Percentiles rank a stretch among this genome's conserved stretches.
These are phyloP conservation scores for Harpagifer antarcticus DNA, from an alignment of 2,797 vertebrate genomes.

Conservation along the genomic window DNA sequence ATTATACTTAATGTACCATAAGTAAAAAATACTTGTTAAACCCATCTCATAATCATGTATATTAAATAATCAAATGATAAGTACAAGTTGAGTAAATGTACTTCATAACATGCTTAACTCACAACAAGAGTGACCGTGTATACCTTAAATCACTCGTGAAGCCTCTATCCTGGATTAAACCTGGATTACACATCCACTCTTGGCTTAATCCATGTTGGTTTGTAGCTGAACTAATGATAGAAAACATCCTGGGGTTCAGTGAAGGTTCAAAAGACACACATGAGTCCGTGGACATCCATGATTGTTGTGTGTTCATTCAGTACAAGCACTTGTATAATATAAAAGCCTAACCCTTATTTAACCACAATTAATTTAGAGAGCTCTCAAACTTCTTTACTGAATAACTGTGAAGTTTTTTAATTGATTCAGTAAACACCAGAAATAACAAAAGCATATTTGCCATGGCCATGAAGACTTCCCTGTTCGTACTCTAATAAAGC, in stretches of 20 bases:
- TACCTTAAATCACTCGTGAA: conserved; percentile 9
- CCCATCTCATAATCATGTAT: too few species aligned
- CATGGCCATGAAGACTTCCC: background rate
- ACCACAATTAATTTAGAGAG: conserved; percentile 36
- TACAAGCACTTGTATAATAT: background rate
- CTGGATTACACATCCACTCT: conserved; percentile 6
- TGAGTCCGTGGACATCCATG: accelerated
- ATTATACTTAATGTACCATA: too few species aligned
- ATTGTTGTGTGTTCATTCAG: background rate
- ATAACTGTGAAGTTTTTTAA: conserved; percentile 22
- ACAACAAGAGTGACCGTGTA: conserved; percentile 2
- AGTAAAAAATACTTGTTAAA: too few species aligned
- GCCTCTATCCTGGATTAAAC: conserved; percentile 28
- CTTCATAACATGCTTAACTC: background rate
- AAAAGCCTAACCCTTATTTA: conserved; percentile 37
- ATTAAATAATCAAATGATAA: too few species aligned
- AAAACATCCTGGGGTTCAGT: background rate
- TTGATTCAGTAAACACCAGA: conserved; percentile 23
- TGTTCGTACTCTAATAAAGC: background rate
- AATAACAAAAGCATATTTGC: conserved; percentile 2
- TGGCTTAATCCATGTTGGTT: conserved; percentile 1
- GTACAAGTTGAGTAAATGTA: too few species aligned
- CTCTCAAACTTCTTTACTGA: conserved; percentile 8
- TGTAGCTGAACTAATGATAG: conserved; percentile 13
- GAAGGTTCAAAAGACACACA: background rate